A percentile compares a stretch with the other conserved stretches of the same genome.
Evolutionary conservation across 2,888 invertebrate genomes (phyloP).

Genomic region (Agrotis ipsilon): DNA sequence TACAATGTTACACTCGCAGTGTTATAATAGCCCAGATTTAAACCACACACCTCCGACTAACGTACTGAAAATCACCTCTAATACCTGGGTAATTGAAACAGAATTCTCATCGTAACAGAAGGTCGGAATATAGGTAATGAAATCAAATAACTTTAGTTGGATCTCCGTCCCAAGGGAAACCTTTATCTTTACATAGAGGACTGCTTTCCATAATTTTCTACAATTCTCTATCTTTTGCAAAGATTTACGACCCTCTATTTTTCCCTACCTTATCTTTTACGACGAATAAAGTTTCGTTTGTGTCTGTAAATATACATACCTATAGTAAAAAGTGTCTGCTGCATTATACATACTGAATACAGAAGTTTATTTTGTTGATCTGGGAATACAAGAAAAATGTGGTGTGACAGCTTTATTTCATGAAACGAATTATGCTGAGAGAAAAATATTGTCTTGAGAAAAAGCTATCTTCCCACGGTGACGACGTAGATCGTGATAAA

Average conservation of each 20-base stretch:
- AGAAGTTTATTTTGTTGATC: constrained; percentile 42
- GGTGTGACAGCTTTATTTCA: constrained; percentile 31
- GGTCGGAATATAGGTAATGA: constrained; percentile 56
- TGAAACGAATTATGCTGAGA: constrained; percentile 1
- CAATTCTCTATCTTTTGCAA: constrained; percentile 70
- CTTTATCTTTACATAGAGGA: constrained; percentile 68
- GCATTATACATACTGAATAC: constrained; percentile 56
- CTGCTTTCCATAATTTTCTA: constrained; percentile 72
- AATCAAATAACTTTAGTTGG: constrained; percentile 64
- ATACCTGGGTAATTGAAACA: constrained; percentile 50
- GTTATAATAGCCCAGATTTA: constrained; percentile 41
- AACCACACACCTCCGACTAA: constrained; percentile 16
- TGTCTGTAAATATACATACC: constrained; percentile 34
- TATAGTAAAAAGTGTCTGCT: constrained; percentile 40
- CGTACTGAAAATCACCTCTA: constrained; percentile 43
- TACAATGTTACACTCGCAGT: constrained; percentile 18
- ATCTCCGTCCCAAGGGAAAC: constrained; percentile 51
- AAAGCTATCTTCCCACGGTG: constrained; percentile 4
- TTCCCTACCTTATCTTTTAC: constrained; percentile 69
- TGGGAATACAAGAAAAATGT: constrained; percentile 32
- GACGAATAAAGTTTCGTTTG: constrained; percentile 47
- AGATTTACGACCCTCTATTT: constrained; percentile 71
- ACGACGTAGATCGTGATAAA: constrained; percentile 24
- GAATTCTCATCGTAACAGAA: constrained; percentile 51
- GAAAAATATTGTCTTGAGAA: not conserved